Base-by-base conservation (phyloP, 2,797 vertebrate species). In the Falco columbarius region DNA sequence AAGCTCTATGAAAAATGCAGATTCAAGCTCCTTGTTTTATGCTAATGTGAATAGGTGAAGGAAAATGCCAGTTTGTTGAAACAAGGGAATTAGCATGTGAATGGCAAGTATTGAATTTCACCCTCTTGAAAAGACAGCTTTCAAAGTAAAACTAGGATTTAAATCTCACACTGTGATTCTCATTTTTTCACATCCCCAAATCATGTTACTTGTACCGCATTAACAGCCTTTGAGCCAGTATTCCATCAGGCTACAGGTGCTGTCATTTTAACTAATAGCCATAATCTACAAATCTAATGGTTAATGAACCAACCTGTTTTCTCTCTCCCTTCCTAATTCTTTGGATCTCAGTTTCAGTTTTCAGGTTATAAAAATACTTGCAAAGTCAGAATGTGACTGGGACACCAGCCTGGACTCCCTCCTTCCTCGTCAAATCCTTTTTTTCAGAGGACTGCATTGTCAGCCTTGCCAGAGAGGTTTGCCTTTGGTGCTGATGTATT, bases 81-180 rank as follows among this genome's bases (percentile, higher is more conserved):
- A 97, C 76, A 88, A 79, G 86, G 52, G 83, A 79, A 95, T 97
- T 95, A 93, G 81, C 93, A 93, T 95, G 90, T 95, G 94, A 95
- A 97, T 90, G 74, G 77, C 70, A 44, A 34, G 2, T 66, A 89
- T 86, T 90, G 91, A 91, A 81, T 70, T 93, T 93, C 59, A 90
- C n/a, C 73, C 80, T 91, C 83, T 95, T 82, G 73, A 93, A 89
- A 93, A 46, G 3, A n/a, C 2, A 12, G 70, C 40, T 93, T 95
- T 95, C 71, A 85, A 92, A 90, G 90, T 66, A 75, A 91, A 93
- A 62, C 58, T 55, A 75, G 80, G 83, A 75, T 65, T 92, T 87
- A 63, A 82, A 92, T 38, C 55, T 93, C 88, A 71, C 14, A 36
- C 62, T 85, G 61, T 77, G 88, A 89, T 92, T 95, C 42, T 94